A percentile compares a stretch with the other conserved stretches of the same genome.
Evolutionary conservation across 2,797 vertebrate genomes (phyloP).

Genomic region (Cyprinella venusta): DNA sequence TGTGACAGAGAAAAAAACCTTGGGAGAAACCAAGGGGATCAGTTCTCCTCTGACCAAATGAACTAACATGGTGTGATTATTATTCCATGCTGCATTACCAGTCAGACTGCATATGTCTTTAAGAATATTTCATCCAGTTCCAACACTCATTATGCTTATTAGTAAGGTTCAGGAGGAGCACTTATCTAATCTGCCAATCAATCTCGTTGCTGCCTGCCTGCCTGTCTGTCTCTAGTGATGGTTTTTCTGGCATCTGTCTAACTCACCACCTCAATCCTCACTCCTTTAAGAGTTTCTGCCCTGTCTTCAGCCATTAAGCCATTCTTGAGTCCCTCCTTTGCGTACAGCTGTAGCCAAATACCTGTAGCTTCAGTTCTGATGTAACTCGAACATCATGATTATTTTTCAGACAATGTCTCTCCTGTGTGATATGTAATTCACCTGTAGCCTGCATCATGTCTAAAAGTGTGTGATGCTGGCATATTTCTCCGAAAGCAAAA

Average conservation of each 20-base stretch:
- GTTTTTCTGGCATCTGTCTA: neutral
- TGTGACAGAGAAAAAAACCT: no score
- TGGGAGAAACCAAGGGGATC: no score
- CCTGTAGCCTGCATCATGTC: neutral
- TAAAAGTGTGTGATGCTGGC: neutral
- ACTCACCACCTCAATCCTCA: no score
- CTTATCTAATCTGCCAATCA: neutral
- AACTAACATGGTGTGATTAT: no score
- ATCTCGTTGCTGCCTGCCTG: neutral
- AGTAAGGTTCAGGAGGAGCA: neutral
- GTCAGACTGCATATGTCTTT: no score
- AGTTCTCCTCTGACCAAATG: no score
- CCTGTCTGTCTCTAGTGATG: neutral
- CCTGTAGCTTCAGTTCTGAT: no score
- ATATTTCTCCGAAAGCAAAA: neutral
- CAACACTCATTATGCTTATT: no score
- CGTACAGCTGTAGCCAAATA: neutral
- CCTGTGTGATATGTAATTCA: neutral
- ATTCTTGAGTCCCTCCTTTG: neutral
- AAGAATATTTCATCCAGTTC: no score
- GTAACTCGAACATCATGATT: neutral
- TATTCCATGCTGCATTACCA: no score
- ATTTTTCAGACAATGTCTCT: neutral
- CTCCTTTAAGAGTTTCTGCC: neutral
- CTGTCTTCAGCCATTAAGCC: neutral